Evolutionary conservation across 2,888 invertebrate genomes (phyloP).

Genomic region (Oeneis ivallda): DNA sequence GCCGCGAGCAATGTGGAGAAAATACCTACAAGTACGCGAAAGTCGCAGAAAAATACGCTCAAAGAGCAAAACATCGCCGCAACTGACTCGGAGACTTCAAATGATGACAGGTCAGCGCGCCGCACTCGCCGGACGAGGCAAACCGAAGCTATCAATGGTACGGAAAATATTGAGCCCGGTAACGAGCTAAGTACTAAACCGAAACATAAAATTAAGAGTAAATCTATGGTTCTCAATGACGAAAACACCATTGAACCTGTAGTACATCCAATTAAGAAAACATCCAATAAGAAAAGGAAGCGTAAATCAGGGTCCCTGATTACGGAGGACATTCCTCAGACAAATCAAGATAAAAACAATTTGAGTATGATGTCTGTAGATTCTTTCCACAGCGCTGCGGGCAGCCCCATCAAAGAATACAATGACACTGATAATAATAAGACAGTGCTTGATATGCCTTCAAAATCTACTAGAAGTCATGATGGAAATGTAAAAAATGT

Average conservation of each 20-base stretch:
- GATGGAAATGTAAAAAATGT: not conserved
- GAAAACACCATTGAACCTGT: conserved; percentile 47
- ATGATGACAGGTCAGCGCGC: conserved; percentile 39
- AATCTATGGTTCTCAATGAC: conserved; percentile 21
- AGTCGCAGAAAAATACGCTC: conserved; percentile 51
- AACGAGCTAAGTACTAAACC: conserved; percentile 20
- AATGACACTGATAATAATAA: not conserved
- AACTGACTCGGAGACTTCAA: conserved; percentile 32
- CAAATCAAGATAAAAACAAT: conserved; percentile 41
- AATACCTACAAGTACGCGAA: conserved; percentile 41
- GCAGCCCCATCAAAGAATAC: conserved; percentile 52
- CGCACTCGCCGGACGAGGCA: conserved; percentile 55
- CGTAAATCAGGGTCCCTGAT: conserved; percentile 44
- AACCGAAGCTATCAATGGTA: conserved; percentile 37
- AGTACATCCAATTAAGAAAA: conserved; percentile 48
- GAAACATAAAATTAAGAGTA: conserved; percentile 36
- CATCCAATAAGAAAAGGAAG: conserved; percentile 54
- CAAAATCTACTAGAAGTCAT: conserved; percentile 11
- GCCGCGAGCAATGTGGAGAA: conserved; percentile 34
- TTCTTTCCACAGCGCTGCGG: conserved; percentile 69
- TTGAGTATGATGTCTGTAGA: conserved; percentile 56
- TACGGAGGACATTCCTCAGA: conserved; percentile 43
- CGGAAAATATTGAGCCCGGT: conserved; percentile 39
- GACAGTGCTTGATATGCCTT: not conserved
- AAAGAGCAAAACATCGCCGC: conserved; percentile 45